A percentile compares a stretch with the other conserved stretches of the same genome.
These are phyloP conservation scores for Nannoperca obscura DNA, from an alignment of 2,797 vertebrate genomes.

Conservation along the genomic window DNA sequence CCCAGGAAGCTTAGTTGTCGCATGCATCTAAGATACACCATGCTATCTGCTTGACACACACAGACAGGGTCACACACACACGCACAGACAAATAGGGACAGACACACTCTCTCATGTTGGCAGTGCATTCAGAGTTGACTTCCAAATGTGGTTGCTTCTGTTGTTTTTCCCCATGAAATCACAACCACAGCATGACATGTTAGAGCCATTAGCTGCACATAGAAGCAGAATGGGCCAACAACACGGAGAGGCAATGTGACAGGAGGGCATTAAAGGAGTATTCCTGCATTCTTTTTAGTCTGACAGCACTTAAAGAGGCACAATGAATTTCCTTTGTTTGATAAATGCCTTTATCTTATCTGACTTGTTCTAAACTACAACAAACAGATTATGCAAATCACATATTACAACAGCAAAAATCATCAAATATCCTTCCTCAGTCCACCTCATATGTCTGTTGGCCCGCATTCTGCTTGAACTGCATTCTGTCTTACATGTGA, in stretches of 20 bases:
- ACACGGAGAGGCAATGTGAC: constrained; percentile 3
- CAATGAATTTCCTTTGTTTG: constrained; percentile 15
- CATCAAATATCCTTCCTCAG: neutral
- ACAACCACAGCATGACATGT: constrained; percentile 50
- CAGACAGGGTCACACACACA: constrained; percentile 27
- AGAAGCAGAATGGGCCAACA: constrained; percentile 15
- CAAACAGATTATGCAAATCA: neutral
- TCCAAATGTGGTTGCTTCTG: constrained; percentile 56
- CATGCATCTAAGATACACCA: constrained; percentile 78
- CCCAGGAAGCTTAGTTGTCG: constrained; percentile 76
- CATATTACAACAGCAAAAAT: neutral
- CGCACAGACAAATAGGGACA: constrained; percentile 8
- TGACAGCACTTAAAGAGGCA: constrained; percentile 15
- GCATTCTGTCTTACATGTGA: constrained; percentile 20
- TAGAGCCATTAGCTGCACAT: constrained; percentile 35
- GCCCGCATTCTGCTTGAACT: constrained; percentile 1
- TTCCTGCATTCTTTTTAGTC: neutral
- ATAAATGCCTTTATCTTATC: constrained; percentile 27
- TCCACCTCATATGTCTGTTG: neutral
- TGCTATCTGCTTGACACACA: constrained; percentile 60
- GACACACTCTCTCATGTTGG: constrained; percentile 31
- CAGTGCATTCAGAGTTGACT: constrained; percentile 41
- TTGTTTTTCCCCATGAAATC: constrained; percentile 55
- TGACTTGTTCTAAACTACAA: constrained; percentile 2
- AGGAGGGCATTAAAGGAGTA: constrained; percentile 22